Percentiles rank a stretch among this genome's conserved stretches.
These are phyloP conservation scores for Acromyrmex echinatior DNA, from an alignment of 1,140 invertebrate species.

Conservation along the genomic window DNA sequence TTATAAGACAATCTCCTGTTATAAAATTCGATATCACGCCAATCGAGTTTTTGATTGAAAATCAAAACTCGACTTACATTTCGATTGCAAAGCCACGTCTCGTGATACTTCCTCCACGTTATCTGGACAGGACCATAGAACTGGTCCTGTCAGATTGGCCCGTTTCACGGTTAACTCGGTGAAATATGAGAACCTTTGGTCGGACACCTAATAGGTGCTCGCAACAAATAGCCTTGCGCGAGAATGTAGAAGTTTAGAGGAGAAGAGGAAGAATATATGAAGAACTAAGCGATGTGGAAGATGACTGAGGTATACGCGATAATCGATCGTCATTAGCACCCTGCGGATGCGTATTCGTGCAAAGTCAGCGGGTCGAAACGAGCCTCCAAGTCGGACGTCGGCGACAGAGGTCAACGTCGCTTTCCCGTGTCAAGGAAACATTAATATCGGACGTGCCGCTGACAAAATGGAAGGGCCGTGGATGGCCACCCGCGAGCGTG, in stretches of 20 bases:
- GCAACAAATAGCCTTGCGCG: constrained; percentile 64
- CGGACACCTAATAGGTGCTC: constrained; percentile 66
- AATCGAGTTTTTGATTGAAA: not conserved
- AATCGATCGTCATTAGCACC: constrained; percentile 80
- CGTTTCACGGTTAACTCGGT: constrained; percentile 55
- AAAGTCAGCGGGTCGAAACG: constrained; percentile 26
- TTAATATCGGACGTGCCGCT: constrained; percentile 67
- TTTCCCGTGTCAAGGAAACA: constrained; percentile 75
- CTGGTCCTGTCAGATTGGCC: constrained; percentile 43
- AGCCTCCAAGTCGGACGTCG: constrained; percentile 14
- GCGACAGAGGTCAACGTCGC: constrained; percentile 52
- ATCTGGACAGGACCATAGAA: constrained; percentile 2
- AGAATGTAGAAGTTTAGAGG: constrained; percentile 23
- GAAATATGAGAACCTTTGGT: constrained; percentile 69
- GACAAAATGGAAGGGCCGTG: constrained; percentile 65
- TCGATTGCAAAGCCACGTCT: not conserved
- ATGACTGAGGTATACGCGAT: constrained; percentile 64
- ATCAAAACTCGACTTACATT: not conserved
- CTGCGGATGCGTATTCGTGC: constrained; percentile 55
- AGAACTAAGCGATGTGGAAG: constrained; percentile 31
- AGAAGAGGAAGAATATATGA: not conserved
- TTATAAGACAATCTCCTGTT: not conserved
- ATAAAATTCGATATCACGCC: not conserved
- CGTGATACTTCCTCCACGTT: constrained; percentile 1
- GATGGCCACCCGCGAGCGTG: constrained; percentile 80